A percentile compares a stretch with the other conserved stretches of the same genome.
Conservation (phyloP, 2,888 invertebrate species). For the Pristionchus arcanus region DNA sequence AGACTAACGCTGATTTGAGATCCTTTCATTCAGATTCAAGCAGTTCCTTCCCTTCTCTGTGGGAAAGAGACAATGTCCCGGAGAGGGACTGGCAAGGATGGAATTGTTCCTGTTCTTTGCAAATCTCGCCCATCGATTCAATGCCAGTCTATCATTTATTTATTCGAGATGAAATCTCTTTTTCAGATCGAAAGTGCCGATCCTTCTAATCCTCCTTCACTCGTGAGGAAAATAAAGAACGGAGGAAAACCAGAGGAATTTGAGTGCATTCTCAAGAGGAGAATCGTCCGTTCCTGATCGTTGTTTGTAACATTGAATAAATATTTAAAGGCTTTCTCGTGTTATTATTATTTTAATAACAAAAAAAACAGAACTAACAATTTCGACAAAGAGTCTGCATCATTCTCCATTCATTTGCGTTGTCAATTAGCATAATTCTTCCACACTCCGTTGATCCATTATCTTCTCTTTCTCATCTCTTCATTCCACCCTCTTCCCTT, state of each 20-base stretch:
- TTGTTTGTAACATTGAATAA: not conserved
- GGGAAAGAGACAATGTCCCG: conserved; percentile 66
- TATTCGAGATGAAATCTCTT: too few relatives aligned
- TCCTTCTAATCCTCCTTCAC: not conserved
- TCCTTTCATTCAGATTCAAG: conserved; percentile 7
- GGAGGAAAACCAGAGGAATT: conserved; percentile 35
- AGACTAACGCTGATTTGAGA: not conserved
- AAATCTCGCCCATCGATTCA: conserved; percentile 63
- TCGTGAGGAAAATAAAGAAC: not conserved
- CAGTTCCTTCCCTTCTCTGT: conserved; percentile 64
- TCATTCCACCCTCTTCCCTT: too few relatives aligned
- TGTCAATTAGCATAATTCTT: too few relatives aligned
- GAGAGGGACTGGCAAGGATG: conserved; percentile 64
- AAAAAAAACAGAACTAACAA: too few relatives aligned
- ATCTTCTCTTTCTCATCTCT: too few relatives aligned
- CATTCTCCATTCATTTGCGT: too few relatives aligned
- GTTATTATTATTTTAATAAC: too few relatives aligned
- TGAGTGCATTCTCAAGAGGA: conserved; percentile 20
- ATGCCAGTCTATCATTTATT: conserved; percentile 43
- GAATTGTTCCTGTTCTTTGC: conserved; percentile 65
- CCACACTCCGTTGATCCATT: too few relatives aligned
- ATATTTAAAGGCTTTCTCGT: not conserved
- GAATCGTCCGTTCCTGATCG: not conserved
- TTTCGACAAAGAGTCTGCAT: too few relatives aligned
- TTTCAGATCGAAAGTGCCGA: conserved; percentile 4